Conservation (phyloP, 2,888 invertebrate genomes). For the Pheosia tremula region DNA sequence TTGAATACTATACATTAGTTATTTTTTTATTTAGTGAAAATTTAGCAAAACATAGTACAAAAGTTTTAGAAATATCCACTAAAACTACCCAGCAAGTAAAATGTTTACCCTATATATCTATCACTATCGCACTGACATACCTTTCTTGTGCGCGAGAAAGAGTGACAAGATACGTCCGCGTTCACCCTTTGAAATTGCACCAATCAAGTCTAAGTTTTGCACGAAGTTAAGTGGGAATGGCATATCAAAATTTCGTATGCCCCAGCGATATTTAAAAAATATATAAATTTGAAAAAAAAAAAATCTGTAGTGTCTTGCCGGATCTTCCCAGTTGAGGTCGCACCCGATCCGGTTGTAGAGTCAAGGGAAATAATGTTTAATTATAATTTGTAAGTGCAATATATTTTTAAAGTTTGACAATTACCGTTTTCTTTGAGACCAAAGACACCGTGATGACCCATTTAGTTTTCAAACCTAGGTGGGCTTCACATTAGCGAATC, state of each 20-base stretch:
- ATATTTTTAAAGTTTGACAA: no score
- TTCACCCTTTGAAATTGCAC: constrained; percentile 59
- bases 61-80: constrained; percentile 82
- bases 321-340: no score
- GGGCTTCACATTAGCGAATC: constrained; percentile 26
- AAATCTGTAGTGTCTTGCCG: no score
- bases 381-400: no score
- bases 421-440: background rate
- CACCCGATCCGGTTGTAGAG: no score
- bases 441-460: background rate
- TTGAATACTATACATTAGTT: constrained; percentile 71
- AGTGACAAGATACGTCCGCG: constrained; percentile 50
- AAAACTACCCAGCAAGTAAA: constrained; percentile 81
- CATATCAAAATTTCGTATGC: constrained; percentile 8
- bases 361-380: no score
- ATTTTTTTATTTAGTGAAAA: constrained; percentile 80
- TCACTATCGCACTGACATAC: constrained; percentile 75
- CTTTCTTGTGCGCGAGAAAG: constrained; percentile 63
- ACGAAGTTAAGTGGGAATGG: constrained; percentile 32
- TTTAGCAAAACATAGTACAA: constrained; percentile 85
- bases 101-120: constrained; percentile 76
- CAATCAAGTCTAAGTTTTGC: constrained; percentile 52
- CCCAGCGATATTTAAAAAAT: no score
- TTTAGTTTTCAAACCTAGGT: background rate
- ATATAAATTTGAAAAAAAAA: no score